These are phyloP conservation scores for Myotis findleyi DNA, from an alignment of 2,797 vertebrate species.

Conservation along the genomic window DNA sequence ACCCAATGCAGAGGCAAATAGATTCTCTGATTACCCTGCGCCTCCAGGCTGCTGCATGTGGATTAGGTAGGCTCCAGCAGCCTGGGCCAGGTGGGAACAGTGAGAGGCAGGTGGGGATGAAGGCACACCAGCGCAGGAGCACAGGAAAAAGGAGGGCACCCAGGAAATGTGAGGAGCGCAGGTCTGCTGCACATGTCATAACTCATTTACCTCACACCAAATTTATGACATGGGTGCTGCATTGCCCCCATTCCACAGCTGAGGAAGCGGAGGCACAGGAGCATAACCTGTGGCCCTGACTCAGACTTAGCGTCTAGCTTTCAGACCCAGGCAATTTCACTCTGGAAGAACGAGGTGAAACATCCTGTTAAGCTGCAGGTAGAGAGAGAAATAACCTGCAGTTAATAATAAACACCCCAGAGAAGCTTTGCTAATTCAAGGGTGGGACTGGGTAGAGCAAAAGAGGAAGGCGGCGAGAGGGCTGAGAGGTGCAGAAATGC, in stretches of 20 bases:
- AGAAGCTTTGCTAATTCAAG: not conserved
- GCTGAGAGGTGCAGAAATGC: not conserved
- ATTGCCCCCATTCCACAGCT: not conserved
- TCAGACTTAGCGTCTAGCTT: not conserved
- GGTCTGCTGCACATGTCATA: not conserved
- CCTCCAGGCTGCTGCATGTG: not conserved
- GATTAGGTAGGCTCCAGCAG: not conserved
- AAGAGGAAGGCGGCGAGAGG: not conserved
- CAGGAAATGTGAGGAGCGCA: no score
- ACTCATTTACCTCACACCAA: not conserved
- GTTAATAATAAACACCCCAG: not conserved
- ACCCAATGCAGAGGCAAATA: not conserved
- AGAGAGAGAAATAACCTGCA: not conserved
- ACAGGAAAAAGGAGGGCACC: not conserved
- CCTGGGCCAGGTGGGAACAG: not conserved
- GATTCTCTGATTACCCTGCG: not conserved
- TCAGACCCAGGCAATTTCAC: not conserved
- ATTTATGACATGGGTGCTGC: not conserved
- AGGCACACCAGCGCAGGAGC: accelerated
- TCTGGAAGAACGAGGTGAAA: not conserved
- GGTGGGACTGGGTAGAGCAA: no score
- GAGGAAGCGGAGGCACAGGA: not conserved
- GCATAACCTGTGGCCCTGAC: not conserved
- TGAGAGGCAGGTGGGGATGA: not conserved
- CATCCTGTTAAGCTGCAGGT: no score